These are phyloP conservation scores for Pungitius pungitius DNA, from an alignment of 2,113 vertebrate genomes.

Conservation along the genomic window DNA sequence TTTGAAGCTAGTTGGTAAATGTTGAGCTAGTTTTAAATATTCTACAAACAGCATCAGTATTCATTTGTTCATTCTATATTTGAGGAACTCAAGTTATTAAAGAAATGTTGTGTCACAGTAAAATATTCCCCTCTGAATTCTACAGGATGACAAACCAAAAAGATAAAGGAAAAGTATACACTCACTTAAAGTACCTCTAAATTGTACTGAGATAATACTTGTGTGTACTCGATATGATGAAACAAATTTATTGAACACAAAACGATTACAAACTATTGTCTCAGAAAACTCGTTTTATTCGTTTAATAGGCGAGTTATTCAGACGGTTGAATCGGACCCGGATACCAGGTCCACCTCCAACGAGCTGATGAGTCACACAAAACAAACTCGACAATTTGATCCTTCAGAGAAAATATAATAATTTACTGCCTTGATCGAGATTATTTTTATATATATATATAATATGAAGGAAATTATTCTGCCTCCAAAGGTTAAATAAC, in stretches of 20 bases:
- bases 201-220: background rate
- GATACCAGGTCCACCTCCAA: constrained; percentile 70
- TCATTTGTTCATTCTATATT: background rate
- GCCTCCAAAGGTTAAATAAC: constrained; percentile 16
- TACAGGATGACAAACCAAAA: background rate
- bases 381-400: constrained; percentile 54
- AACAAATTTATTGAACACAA: background rate
- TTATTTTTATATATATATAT: too few relatives aligned
- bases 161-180: background rate
- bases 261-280: background rate
- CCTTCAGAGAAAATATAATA: constrained; percentile 40
- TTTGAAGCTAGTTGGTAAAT: background rate
- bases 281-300: constrained; percentile 77
- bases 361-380: constrained; percentile 70
- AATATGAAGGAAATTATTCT: constrained; percentile 5
- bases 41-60: background rate
- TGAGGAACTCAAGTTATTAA: background rate
- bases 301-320: constrained; percentile 72
- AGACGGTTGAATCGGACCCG: constrained; percentile 64
- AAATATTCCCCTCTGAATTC: background rate
- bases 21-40: background rate
- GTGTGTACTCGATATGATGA: too few relatives aligned
- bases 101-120: background rate
- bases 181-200: background rate
- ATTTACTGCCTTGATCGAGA: constrained; percentile 15